phyloP scores from a whole-genome alignment of 1,140 invertebrate genomes.

The Sesamia nonagrioides region DNA sequence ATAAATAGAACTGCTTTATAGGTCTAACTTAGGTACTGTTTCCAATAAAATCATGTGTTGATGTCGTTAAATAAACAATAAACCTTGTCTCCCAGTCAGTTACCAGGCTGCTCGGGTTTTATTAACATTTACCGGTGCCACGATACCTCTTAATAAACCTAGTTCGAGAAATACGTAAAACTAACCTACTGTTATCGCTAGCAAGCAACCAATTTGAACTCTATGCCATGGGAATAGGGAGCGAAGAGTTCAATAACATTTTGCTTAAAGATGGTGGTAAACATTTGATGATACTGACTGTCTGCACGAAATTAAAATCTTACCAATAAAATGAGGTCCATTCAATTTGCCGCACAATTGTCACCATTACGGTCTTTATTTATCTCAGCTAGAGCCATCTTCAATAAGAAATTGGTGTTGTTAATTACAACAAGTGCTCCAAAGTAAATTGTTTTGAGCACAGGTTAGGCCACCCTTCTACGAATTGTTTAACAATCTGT shows the following conservation, averaged over 20 bases:
- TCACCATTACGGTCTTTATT: conserved; percentile 10
- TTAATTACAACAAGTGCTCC: conserved; percentile 13
- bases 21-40: conserved; percentile 3
- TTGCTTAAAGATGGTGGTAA: background rate
- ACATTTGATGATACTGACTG: background rate
- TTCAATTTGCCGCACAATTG: conserved; percentile 25
- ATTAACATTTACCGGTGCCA: conserved; percentile 43
- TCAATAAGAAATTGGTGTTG: conserved; percentile 1
- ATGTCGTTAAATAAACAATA: conserved; percentile 64
- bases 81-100: conserved; percentile 41
- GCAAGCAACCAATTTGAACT: background rate
- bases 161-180: conserved; percentile 15
- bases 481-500: conserved; percentile 23
- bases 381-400: background rate
- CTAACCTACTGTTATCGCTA: background rate
- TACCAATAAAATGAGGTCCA: background rate
- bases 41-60: conserved; percentile 59
- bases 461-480: conserved; percentile 1
- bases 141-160: conserved; percentile 39
- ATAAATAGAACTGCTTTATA: conserved; percentile 23
- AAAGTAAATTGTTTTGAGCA: conserved; percentile 5
- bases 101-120: conserved; percentile 25
- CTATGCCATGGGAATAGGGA: background rate
- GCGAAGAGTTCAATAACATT: background rate
- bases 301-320: conserved; percentile 1